Conservation (phyloP, 2,113 vertebrate genomes). For the Oryctolagus cuniculus region DNA sequence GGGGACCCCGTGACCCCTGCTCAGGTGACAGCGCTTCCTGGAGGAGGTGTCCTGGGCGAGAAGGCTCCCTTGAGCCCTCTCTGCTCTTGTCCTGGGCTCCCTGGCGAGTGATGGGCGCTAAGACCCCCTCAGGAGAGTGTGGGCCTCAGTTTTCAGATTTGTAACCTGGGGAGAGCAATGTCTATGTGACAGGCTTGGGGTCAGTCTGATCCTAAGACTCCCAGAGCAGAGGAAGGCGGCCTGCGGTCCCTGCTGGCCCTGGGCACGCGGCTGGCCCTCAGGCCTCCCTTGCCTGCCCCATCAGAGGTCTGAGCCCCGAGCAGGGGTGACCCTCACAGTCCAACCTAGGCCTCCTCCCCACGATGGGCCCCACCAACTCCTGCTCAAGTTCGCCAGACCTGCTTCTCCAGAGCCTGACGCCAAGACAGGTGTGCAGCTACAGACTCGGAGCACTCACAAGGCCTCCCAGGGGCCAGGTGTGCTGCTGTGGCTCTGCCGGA, state of each 20-base stretch:
- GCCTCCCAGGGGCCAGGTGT: background rate
- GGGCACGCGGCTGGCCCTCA: background rate
- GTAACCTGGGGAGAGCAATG: fast-evolving
- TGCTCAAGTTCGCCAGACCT: background rate
- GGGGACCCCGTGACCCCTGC: background rate
- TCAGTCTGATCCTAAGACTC: background rate
- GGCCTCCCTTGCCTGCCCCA: background rate
- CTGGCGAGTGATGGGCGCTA: too few relatives aligned
- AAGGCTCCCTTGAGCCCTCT: background rate
- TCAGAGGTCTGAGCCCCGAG: background rate
- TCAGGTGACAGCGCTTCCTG: background rate
- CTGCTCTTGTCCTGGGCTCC: too few relatives aligned
- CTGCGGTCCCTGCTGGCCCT: background rate
- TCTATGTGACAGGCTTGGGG: background rate
- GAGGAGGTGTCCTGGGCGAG: background rate
- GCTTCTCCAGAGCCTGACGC: background rate
- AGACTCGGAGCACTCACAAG: too few relatives aligned
- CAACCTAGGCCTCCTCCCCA: background rate
- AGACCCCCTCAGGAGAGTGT: background rate
- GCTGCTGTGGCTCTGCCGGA: too few relatives aligned
- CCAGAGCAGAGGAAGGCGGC: background rate
- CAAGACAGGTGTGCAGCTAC: background rate
- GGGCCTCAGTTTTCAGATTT: background rate
- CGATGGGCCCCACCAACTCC: too few relatives aligned
- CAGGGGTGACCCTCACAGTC: background rate